These are phyloP conservation scores for Mesochorus sp. DNA, from an alignment of 2,888 invertebrate genomes.

Conservation along the genomic window DNA sequence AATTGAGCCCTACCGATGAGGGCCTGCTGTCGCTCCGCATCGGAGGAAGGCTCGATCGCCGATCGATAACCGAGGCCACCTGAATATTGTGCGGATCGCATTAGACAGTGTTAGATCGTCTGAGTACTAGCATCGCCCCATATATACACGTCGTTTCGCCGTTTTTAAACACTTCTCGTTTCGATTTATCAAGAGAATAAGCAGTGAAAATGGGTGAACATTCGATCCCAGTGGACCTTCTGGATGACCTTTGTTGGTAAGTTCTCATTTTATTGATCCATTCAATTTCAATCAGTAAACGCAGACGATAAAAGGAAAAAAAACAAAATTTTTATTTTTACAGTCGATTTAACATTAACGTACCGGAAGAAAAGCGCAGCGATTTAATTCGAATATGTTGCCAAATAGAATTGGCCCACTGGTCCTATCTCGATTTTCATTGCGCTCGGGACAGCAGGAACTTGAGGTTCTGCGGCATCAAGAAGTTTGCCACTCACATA, in stretches of 20 bases:
- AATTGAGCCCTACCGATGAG: no score
- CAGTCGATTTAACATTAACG: conserved; percentile 96
- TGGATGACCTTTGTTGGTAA: conserved; percentile 93
- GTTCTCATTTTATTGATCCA: conserved; percentile 57
- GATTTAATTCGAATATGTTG: conserved; percentile 96
- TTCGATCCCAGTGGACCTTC: conserved; percentile 92
- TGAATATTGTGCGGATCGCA: no score
- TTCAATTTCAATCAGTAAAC: background rate
- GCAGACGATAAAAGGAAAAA: no score
- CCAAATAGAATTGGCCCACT: conserved; percentile 98
- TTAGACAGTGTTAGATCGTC: no score
- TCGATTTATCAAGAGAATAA: no score
- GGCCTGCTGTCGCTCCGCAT: no score
- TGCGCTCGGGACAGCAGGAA: conserved; percentile 88
- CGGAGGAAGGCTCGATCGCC: no score
- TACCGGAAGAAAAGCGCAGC: conserved; percentile 94
- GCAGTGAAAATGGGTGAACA: conserved; percentile 81
- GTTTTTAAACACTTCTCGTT: no score
- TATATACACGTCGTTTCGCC: no score
- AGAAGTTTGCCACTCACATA: conserved; percentile 92
- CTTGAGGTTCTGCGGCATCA: conserved; percentile 89
- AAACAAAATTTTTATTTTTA: conserved; percentile 30
- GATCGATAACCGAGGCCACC: no score
- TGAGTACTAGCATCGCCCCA: no score
- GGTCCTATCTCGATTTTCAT: conserved; percentile 99